phyloP scores from a whole-genome alignment of 1,140 invertebrate species.

The Nymphalis io region DNA sequence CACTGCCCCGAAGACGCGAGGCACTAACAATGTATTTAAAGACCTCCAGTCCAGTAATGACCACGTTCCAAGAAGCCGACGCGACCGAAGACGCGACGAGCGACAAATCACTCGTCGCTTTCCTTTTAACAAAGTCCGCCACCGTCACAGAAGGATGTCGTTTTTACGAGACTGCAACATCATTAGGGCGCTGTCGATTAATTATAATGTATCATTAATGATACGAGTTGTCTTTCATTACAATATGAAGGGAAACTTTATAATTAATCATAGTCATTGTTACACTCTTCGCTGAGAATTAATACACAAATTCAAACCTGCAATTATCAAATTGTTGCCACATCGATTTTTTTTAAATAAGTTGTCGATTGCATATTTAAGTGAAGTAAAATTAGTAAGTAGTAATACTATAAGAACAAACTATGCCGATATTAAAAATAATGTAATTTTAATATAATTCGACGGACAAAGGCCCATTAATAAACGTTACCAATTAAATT shows the following conservation, averaged over 20 bases:
- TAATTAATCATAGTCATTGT: neutral
- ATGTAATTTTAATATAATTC: neutral
- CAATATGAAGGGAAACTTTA: neutral
- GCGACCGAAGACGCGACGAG: neutral
- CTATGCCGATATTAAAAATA: too few species aligned
- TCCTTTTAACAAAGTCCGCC: neutral
- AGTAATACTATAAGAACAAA: too few species aligned
- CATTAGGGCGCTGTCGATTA: slow-evolving; percentile 8
- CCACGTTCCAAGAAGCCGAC: neutral
- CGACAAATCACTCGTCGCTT: neutral
- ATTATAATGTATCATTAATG: neutral
- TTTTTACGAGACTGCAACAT: neutral
- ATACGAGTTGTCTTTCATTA: neutral
- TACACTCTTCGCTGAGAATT: neutral
- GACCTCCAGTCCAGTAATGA: neutral
- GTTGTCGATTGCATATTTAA: too few species aligned
- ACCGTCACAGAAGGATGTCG: neutral
- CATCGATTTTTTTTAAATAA: too few species aligned
- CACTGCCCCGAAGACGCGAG: neutral
- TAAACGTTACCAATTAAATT: neutral
- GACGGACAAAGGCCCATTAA: neutral
- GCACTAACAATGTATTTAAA: neutral
- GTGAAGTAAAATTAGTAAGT: too few species aligned
- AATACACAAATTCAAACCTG: too few species aligned
- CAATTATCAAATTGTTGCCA: neutral